Evolutionary conservation across 2,113 vertebrate genomes (phyloP).

Genomic region (Oriolus oriolus): DNA sequence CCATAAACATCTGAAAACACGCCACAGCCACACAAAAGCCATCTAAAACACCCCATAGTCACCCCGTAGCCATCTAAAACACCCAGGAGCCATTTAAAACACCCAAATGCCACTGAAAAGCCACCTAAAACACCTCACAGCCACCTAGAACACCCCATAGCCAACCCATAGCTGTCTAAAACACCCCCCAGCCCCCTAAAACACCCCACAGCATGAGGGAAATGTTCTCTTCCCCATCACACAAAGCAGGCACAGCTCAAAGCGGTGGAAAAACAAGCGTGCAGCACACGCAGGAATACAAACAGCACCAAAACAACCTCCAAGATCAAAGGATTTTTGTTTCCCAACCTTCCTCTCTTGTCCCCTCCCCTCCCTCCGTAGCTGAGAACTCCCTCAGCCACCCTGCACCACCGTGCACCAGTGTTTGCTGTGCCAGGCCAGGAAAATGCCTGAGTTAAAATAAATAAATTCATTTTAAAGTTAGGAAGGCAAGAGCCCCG

Average conservation of each 20-base stretch:
- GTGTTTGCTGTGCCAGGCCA: not conserved
- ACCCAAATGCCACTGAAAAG: too few species aligned
- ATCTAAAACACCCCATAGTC: not conserved
- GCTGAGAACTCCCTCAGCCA: not conserved
- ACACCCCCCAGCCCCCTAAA: not conserved
- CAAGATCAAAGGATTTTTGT: not conserved
- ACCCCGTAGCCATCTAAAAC: not conserved
- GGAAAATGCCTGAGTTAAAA: not conserved
- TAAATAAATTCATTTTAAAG: not conserved
- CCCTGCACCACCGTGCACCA: not conserved
- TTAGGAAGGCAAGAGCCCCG: not conserved
- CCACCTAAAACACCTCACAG: not conserved
- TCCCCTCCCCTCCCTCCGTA: not conserved
- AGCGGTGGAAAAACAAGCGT: not conserved
- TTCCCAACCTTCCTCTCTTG: not conserved
- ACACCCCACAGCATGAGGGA: accelerated
- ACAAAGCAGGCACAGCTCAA: not conserved
- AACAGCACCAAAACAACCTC: not conserved
- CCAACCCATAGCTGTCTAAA: not conserved
- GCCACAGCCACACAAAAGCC: accelerated
- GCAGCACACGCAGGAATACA: not conserved
- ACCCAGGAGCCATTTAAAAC: not conserved
- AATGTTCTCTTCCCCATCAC: not conserved
- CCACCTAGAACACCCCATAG: not conserved
- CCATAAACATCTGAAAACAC: not conserved